Base-by-base conservation (phyloP, 2,113 vertebrate species). In the Spea multiplicata region DNA sequence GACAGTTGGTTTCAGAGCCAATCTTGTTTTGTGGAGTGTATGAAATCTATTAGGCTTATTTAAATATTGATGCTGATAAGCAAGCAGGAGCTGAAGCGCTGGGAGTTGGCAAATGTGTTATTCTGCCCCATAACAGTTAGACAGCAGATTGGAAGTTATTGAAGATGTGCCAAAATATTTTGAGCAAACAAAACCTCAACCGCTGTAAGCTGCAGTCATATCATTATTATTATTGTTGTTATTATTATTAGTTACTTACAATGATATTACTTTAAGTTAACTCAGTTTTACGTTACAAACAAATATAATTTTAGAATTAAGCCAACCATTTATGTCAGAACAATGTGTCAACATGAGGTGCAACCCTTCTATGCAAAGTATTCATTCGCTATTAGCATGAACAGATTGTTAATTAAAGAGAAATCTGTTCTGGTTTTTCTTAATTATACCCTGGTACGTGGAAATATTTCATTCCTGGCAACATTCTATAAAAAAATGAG, bases 381-480 rank as follows among this genome's bases (percentile, higher is more conserved):
- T 74, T 74, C 50, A 57, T 80, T 74, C 44, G 50, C 71, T 64
- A 80, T 74, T 80, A 74, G n/a, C 17, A 80, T 80, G 78, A 74
- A 80, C 78, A 80, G 78, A 74, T 80, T 80, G 78, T 80, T 80
- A 71, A 80, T 80, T 80, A 80, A 80, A 80, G 71, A 74, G 53
- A 74, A 74, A 80, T 80, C 78, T 80, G 78, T 80, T 61, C 64
- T 59, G 64, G 67, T 74, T 80, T 80, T 68, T 65, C 46, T 72
- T 1, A 1, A 9, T 44, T 81, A 81, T 83, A 13, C 71, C 66
- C 49, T n/a, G 77, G 65, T 52, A 81, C 83, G 85, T 82, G 78
- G 81, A 84, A 85, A 81, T 88, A 87, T 86, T 85, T 84, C 69
- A 8, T 80, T 74, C 71, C 4, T 79, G 64, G 73, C 74, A 13